These are phyloP conservation scores for Sebastes melanostomus DNA, from an alignment of 2,797 vertebrate species.

Conservation along the genomic window DNA sequence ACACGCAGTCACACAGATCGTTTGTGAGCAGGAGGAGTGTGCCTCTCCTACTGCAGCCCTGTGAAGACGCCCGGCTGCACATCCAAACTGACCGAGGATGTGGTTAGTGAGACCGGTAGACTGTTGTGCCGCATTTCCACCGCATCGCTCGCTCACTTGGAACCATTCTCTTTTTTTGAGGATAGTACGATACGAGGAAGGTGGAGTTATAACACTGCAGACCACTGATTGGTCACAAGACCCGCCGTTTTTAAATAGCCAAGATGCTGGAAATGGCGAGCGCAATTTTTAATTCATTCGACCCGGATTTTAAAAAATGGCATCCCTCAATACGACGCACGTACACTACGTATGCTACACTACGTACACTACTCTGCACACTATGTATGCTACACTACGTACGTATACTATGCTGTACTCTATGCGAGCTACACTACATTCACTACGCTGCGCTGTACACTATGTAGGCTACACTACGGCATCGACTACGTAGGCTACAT, in stretches of 20 bases:
- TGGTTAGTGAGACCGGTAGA: constrained; percentile 9
- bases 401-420: too few species aligned
- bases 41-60: constrained; percentile 7
- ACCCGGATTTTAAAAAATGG: not conserved
- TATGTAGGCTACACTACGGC: too few species aligned
- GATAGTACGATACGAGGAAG: not conserved
- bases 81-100: constrained; percentile 7
- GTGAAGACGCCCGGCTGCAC: not conserved
- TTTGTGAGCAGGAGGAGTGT: constrained; percentile 19
- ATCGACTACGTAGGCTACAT: too few species aligned
- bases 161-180: not conserved
- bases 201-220: not conserved
- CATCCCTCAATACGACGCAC: not conserved
- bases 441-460: too few species aligned
- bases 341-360: too few species aligned
- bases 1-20: not conserved
- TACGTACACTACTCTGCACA: too few species aligned
- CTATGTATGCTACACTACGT: too few species aligned
- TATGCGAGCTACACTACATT: too few species aligned
- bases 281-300: not conserved
- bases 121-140: not conserved
- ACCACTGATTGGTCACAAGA: not conserved
- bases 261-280: not conserved
- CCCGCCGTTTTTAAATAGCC: not conserved
- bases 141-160: not conserved